Percentiles rank a stretch among this genome's conserved stretches.
These are phyloP conservation scores for Ariolimax columbianus DNA, from an alignment of 2,888 invertebrate species.

Conservation along the genomic window DNA sequence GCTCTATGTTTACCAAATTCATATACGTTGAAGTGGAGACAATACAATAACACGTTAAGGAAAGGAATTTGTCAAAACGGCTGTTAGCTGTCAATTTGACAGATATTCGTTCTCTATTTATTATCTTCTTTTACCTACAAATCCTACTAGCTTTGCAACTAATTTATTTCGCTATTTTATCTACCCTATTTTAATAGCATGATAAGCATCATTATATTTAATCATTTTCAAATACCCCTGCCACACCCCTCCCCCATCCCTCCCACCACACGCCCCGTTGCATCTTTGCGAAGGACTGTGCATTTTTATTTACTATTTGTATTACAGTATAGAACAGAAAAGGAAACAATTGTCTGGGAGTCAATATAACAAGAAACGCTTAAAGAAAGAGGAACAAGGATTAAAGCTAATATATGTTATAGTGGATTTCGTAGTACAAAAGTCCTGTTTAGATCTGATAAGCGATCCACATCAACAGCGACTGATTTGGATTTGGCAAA, in stretches of 20 bases:
- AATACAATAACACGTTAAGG: background rate
- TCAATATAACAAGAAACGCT: background rate
- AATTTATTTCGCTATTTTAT: too few species aligned
- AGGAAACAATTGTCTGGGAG: background rate
- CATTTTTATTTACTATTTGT: background rate
- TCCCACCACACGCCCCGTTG: too few species aligned
- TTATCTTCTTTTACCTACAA: too few species aligned
- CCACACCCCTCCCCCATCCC: too few species aligned
- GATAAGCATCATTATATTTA: background rate
- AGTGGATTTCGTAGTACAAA: background rate
- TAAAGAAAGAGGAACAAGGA: slow-evolving; percentile 4
- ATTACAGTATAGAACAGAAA: slow-evolving; percentile 11
- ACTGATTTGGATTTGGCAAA: background rate
- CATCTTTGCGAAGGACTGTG: slow-evolving; percentile 4
- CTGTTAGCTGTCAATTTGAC: too few species aligned
- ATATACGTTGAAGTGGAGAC: too few species aligned
- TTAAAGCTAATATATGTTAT: background rate
- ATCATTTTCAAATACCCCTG: too few species aligned
- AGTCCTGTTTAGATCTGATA: slow-evolving; percentile 5
- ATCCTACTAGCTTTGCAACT: too few species aligned
- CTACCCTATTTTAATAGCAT: background rate
- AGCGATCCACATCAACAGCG: slow-evolving; percentile 2
- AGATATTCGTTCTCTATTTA: too few species aligned
- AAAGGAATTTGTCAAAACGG: background rate
- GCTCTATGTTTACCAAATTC: too few species aligned